Evolutionary conservation across 2,113 vertebrate species (phyloP), one percentile per base, ranked within the genome.

Genomic region (Mugil cephalus): DNA sequence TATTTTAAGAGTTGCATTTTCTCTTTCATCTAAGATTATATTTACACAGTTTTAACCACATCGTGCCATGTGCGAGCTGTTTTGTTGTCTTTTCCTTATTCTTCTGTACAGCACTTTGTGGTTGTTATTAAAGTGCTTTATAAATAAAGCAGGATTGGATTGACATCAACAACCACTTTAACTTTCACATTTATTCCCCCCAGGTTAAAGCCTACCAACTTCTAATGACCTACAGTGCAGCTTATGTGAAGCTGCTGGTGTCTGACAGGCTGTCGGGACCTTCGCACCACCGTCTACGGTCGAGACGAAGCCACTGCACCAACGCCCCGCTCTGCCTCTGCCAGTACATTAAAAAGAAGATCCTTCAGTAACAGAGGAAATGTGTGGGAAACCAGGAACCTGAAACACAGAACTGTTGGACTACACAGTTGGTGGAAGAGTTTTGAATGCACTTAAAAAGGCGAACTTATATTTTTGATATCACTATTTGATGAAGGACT

Each of bases 201-300:
- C 88, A 95, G 94, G 85, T 43, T 7, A 87, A 84, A 62, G 94
- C 94, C 15, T 64, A 92, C 70, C 93, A 93, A 67, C 91, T 95
- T 15, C 78, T 95, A 73, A 82, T 95, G 88, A 93, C 91, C 34
- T 95, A 94, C 90, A 92, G 93, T n/a, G 90, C 94, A 0, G 73
- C 75, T 4, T 95, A 94, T 14, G 87, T 94, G 55, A 93, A 88
- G 67, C 89, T 95, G 67, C 81, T 94, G 68, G 77, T 91, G 30
- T 92, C 91, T 18, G 72, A 91, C 45, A 84, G 73, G 53, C 86
- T 95, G 51, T 82, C 93, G 0, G 68, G 38, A 5, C 59, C 65
- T 0, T 61, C 90, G 10, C 53, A 78, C 14, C 62, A 60, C 45
- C 59, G n/a, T 17, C 66, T 74, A 2, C 68, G 36, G 8, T 14